Base-by-base conservation (phyloP, 2,113 vertebrate species). In the Brienomyrus longianalis region DNA sequence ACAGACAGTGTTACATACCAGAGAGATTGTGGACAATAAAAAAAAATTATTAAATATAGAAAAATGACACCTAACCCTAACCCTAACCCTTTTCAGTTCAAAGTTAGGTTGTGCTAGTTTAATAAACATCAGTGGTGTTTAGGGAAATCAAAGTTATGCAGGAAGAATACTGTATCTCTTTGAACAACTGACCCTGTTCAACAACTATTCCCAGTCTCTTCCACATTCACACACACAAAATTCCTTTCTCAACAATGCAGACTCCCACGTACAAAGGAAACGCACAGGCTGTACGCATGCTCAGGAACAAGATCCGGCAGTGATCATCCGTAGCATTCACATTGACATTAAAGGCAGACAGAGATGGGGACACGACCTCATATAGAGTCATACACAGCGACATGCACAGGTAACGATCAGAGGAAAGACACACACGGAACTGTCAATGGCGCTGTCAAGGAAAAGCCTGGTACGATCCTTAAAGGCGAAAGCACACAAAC, bases 161-260 rank as follows among this genome's bases (percentile, higher is more conserved):
- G 59, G 59, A 62, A 70, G 62, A 23, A 45, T 8, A 43, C 77
- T 83, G 77, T 45, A 45, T 83, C 77, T 70, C 27, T 70, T 45
- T 1, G 3, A 83, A 83, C 19, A 83, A 83, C n/a, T 31, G 62
- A 70, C 27, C n/a, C 9, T 31, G 62, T 70, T 70, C 62, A 70
- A 13, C 62, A 31, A 31, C 10, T 70, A 11, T 66, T 66, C 59
- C 59, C n/a, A 27, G 59, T 70, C n/a, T 70, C 62, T 31, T 27
- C 27, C 83, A 88, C 87, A 48, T 52, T 35, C 54, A 66, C 70
- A 54, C 70, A 89, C 70, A 54, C 88, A 80, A 48, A 80, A 47
- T 51, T 48, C n/a, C 66, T 80, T 74, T 17, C 47, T 19, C 88
- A 23, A 27, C 19, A 31, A 80, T 47, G 74, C 48, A 83, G n/a